Evolutionary conservation across 2,797 vertebrate species (phyloP), one percentile per base, ranked within the genome.

Genomic region (Pogonophryne albipinna): DNA sequence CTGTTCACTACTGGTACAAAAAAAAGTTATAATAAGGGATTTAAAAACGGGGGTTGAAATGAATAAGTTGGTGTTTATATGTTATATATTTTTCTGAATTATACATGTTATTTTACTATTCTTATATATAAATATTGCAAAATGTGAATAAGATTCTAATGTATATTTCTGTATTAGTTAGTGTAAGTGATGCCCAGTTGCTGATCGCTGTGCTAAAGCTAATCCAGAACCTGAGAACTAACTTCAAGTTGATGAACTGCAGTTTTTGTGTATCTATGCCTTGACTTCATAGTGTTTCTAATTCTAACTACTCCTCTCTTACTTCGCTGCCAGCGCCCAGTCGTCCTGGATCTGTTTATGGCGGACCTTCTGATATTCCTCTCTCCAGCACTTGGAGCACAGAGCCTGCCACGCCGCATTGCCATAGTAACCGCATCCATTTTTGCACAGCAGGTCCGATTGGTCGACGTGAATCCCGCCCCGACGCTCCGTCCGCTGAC

Each of bases 371-470:
- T 99, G 97, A 93, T 99, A 99, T 81, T 99, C 97, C 82, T 99
- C 98, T 84, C 97, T 94, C 98, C 98, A 99, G 92, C 98, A 99
- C 92, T 99, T 99, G 89, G 98, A 99, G 93, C 98, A 99, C 79
- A 97, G 97, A 15, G 97, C 98, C 88, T 99, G 98, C 98, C 97
- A 99, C 0, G 96, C 97, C 8, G 96, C 92, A 77, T 99, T 99
- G 76, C 98, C 98, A 38, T 98, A 99, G 95, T 98, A 99, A 92
- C 98, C 97, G 1, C 98, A 99, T 91, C 97, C 97, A 89, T 99
- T 99, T 91, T 97, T 99, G 94, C 98, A 99, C 46, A 99, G 95
- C 51, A 99, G 95, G 85, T 99, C 98, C 0, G 98, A 99, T 44
- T 99, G 98, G 91, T 99, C 98, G 79, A 99, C 97, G 6, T 99